Percentiles rank a stretch among this genome's conserved stretches.
Conservation (phyloP, 2,113 vertebrate genomes). For the Kryptolebias marmoratus region DNA sequence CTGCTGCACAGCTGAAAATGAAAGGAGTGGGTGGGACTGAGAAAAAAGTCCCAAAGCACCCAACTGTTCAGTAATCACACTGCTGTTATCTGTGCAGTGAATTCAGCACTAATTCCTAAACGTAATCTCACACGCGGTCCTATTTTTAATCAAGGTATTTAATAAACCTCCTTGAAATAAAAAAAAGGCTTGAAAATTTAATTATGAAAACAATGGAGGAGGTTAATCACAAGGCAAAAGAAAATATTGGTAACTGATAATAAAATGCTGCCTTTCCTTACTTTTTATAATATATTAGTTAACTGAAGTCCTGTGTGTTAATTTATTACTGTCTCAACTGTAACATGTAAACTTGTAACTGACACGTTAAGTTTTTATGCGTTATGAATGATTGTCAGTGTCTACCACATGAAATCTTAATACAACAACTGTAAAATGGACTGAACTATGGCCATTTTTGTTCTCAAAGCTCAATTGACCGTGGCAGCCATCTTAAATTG, state of each 20-base stretch:
- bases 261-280: slow-evolving; percentile 26
- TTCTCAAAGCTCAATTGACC: too few species aligned
- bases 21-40: slow-evolving; percentile 7
- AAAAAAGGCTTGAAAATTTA: slow-evolving; percentile 6
- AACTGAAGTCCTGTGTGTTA: neutral
- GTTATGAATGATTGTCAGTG: too few species aligned
- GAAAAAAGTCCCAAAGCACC: slow-evolving; percentile 24
- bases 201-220: neutral
- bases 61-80: slow-evolving; percentile 54
- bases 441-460: too few species aligned
- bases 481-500: too few species aligned
- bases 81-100: slow-evolving; percentile 21
- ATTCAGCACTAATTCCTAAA: slow-evolving; percentile 18
- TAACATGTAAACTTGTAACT: neutral
- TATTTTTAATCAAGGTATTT: slow-evolving; percentile 27
- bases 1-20: slow-evolving; percentile 21
- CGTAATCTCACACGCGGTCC: neutral
- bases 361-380: too few species aligned
- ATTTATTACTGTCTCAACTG: neutral
- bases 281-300: neutral
- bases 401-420: too few species aligned
- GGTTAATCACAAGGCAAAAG: neutral
- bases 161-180: neutral
- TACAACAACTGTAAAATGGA: too few species aligned
- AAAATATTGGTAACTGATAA: slow-evolving; percentile 3